A percentile compares a stretch with the other conserved stretches of the same genome.
Conservation (phyloP, 2,113 vertebrate genomes). For the Rhinichthys klamathensis region DNA sequence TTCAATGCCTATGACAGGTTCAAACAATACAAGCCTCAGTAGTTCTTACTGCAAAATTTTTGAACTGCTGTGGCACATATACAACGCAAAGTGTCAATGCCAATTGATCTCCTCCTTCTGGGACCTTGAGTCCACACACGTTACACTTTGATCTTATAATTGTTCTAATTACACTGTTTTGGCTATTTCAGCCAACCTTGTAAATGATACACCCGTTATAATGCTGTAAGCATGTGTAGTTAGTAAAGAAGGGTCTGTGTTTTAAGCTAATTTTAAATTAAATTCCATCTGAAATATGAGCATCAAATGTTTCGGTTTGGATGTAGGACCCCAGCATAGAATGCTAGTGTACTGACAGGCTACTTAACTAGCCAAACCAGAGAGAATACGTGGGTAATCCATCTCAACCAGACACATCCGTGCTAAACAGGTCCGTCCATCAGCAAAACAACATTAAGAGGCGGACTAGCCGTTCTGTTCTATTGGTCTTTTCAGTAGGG, state of each 20-base stretch:
- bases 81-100: background rate
- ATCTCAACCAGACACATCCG: background rate
- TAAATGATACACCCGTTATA: background rate
- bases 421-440: background rate
- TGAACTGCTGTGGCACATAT: background rate
- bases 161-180: background rate
- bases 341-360: background rate
- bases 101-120: constrained; percentile 15
- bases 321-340: background rate
- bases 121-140: constrained; percentile 1
- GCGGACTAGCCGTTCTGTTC: background rate
- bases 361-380: background rate
- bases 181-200: background rate
- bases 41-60: background rate
- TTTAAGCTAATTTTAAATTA: background rate
- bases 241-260: background rate
- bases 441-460: background rate
- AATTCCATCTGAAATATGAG: background rate
- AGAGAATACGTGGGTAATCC: background rate
- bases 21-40: constrained; percentile 13
- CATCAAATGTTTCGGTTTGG: background rate
- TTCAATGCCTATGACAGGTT: constrained; percentile 17
- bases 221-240: background rate
- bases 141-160: constrained; percentile 15
- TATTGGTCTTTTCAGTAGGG: background rate